A percentile compares a stretch with the other conserved stretches of the same genome.
phyloP scores from a whole-genome alignment of 2,888 invertebrate genomes.

The Apodemia mormo region DNA sequence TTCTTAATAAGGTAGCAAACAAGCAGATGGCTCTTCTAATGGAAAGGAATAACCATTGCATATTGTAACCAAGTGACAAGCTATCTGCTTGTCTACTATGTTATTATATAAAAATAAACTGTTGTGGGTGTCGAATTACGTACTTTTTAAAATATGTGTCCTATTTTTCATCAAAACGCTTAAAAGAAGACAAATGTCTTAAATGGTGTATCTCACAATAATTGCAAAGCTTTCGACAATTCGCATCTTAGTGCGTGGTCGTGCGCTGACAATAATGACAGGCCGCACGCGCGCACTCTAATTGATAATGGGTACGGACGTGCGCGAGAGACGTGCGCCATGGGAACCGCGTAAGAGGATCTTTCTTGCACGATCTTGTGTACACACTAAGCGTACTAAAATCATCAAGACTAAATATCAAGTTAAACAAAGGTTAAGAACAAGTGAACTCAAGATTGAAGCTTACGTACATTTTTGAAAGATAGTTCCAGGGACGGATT shows the following conservation, averaged over 20 bases:
- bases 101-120: no score
- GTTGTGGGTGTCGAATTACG: no score
- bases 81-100: no score
- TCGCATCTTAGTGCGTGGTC: slow-evolving; percentile 51
- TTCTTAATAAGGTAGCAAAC: no score
- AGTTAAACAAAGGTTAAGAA: not conserved
- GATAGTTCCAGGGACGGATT: not conserved
- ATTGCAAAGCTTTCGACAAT: slow-evolving; percentile 17
- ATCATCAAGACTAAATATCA: not conserved
- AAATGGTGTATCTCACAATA: not conserved
- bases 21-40: no score
- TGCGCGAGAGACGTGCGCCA: slow-evolving; percentile 61
- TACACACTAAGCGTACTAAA: slow-evolving; percentile 26
- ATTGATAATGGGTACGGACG: slow-evolving; percentile 76
- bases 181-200: not conserved
- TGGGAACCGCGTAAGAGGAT: slow-evolving; percentile 52
- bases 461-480: not conserved
- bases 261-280: slow-evolving; percentile 68
- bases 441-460: not conserved
- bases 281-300: slow-evolving; percentile 74
- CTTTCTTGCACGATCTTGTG: slow-evolving; percentile 27
- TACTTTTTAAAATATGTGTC: no score
- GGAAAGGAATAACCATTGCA: no score
- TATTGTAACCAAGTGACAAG: no score
- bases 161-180: not conserved